Evolutionary conservation across 1,140 invertebrate genomes (phyloP).

Genomic region (Drosophila seguyi): DNA sequence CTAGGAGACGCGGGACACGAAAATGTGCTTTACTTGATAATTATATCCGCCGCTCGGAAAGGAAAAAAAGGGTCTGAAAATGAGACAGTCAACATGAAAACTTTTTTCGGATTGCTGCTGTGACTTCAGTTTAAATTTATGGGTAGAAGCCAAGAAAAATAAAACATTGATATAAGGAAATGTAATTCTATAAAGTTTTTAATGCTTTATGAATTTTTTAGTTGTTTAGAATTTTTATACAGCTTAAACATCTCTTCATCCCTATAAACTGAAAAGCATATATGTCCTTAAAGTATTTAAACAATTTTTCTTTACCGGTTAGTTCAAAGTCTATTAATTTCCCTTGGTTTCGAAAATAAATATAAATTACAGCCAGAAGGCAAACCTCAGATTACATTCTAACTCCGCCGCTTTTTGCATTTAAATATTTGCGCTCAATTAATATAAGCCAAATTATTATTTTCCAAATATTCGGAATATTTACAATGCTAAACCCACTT

Average conservation of each 20-base stretch:
- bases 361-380: slow-evolving; percentile 37
- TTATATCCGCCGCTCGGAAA: neutral
- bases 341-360: slow-evolving; percentile 20
- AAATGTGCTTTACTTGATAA: slow-evolving; percentile 43
- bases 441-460: slow-evolving; percentile 1
- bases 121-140: neutral
- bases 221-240: no score
- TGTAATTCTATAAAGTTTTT: neutral
- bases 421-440: slow-evolving; percentile 15
- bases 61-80: slow-evolving; percentile 1
- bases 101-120: neutral
- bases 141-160: neutral
- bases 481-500: neutral
- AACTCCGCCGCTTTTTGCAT: neutral
- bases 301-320: neutral
- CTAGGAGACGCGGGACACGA: neutral
- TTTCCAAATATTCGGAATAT: neutral
- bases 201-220: neutral
- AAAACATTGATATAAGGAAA: neutral
- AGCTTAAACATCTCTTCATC: no score
- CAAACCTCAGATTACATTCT: neutral
- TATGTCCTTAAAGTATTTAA: neutral
- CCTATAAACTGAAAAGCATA: no score
- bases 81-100: slow-evolving; percentile 6
- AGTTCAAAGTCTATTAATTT: neutral